These are phyloP conservation scores for Coenobita brevimanus DNA, from an alignment of 1,140 invertebrate genomes.

Conservation along the genomic window DNA sequence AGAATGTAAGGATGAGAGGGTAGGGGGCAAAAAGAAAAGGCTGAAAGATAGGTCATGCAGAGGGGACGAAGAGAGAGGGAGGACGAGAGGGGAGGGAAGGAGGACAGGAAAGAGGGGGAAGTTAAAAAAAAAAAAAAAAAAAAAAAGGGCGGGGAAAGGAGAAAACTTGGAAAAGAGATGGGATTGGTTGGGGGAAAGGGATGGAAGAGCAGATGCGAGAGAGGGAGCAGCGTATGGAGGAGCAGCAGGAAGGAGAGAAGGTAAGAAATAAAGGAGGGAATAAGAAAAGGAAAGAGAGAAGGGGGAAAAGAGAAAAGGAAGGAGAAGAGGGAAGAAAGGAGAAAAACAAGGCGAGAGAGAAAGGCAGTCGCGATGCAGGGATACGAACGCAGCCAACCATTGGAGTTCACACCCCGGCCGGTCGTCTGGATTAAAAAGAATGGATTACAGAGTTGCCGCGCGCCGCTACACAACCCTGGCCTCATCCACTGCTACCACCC, in stretches of 20 bases:
- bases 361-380: neutral
- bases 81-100: neutral
- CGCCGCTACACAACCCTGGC: conserved; percentile 32
- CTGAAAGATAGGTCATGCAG: neutral
- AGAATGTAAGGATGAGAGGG: neutral
- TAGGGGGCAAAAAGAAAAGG: neutral
- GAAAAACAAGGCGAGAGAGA: neutral
- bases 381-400: conserved; percentile 42
- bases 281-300: neutral
- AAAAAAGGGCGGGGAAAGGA: neutral
- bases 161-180: neutral
- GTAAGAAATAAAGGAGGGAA: neutral
- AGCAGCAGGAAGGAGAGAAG: neutral
- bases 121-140: neutral
- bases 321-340: neutral
- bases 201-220: neutral
- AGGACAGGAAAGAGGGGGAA: neutral
- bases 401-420: conserved; percentile 52
- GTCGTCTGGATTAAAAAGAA: conserved; percentile 63
- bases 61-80: neutral
- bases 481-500: neutral
- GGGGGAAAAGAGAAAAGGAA: neutral
- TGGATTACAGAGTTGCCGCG: conserved; percentile 57
- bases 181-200: too few species aligned
- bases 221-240: neutral